Evolutionary conservation across 2,113 vertebrate species (phyloP), one percentile per base, ranked within the genome.

Genomic region (Nothobranchius kuhntae): DNA sequence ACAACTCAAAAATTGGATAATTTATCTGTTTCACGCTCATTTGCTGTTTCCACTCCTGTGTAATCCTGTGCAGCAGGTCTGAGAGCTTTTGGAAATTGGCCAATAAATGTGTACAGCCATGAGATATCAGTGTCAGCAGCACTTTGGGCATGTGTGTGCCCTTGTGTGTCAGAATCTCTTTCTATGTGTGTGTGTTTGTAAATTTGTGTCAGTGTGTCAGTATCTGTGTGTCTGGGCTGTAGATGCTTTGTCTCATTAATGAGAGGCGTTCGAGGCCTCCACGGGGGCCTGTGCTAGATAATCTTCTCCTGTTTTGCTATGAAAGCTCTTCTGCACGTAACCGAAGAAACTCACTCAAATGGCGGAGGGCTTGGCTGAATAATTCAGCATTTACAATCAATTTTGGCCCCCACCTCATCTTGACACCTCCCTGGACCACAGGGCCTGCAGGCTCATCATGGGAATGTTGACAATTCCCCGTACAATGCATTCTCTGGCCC

Each of bases 351-450:
- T 91, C 86, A 82, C 85, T 91, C 87, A 88, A 91, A 92, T 85
- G 89, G 85, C 59, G 71, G 74, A 90, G 88, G 86, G 84, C 87
- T 82, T 1, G 64, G 86, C 80, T 93, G 88, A 93, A 94, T 94
- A 86, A 93, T 94, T 93, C 89, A 93, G 82, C 81, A 68, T 86
- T 93, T 91, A 92, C 91, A 93, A 93, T 94, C 92, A 93, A 94
- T 94, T 92, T 88, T 80, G 80, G 52, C 81, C 84, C 79, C 84
- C 80, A 63, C 70, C 82, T 83, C 88, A 86, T 86, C 78, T 77
- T 61, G 47, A 87, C 86, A 91, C 87, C 85, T 90, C 81, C 72
- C 67, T 7, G 61, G 79, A 73, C 86, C 79, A 68, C 84, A 78
- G 82, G 74, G 84, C 74, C 77, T 82, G 82, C 87, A 85, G 88